A percentile compares a stretch with the other conserved stretches of the same genome.
Evolutionary conservation across 2,888 invertebrate genomes (phyloP).

Genomic region (Dyspetes luteomarginatus): DNA sequence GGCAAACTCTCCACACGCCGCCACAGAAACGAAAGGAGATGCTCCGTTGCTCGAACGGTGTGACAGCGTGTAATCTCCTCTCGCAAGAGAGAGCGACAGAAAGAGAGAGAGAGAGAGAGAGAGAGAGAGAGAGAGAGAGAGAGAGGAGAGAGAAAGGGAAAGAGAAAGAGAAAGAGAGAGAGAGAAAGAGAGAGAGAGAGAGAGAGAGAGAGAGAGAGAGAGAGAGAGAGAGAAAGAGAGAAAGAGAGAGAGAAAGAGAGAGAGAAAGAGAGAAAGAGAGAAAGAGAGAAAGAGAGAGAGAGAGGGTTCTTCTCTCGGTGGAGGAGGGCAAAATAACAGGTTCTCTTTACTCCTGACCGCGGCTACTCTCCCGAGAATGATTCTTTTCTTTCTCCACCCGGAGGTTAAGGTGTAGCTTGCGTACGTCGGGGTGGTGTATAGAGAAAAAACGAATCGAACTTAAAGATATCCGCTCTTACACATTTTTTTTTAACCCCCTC

Average conservation of each 20-base stretch:
- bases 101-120: conserved; percentile 22
- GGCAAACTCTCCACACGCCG: conserved; percentile 47
- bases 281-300: conserved; percentile 50
- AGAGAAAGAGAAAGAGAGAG: too few relatives aligned
- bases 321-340: conserved; percentile 80
- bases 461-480: conserved; percentile 13
- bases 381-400: conserved; percentile 61
- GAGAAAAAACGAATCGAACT: conserved; percentile 38
- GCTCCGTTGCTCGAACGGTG: conserved; percentile 72
- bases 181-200: too few relatives aligned
- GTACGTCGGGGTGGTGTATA: conserved; percentile 27
- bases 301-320: conserved; percentile 40
- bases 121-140: conserved; percentile 19
- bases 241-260: too few relatives aligned
- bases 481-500: background rate
- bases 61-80: conserved; percentile 83
- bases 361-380: conserved; percentile 63
- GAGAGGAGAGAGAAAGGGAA: conserved; percentile 6
- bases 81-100: conserved; percentile 61
- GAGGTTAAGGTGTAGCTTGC: conserved; percentile 41
- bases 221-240: background rate
- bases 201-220: too few relatives aligned
- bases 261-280: too few relatives aligned
- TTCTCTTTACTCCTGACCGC: conserved; percentile 77
- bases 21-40: conserved; percentile 61